Conservation (phyloP, 2,888 invertebrate genomes). For the Cactoblastis cactorum region DNA sequence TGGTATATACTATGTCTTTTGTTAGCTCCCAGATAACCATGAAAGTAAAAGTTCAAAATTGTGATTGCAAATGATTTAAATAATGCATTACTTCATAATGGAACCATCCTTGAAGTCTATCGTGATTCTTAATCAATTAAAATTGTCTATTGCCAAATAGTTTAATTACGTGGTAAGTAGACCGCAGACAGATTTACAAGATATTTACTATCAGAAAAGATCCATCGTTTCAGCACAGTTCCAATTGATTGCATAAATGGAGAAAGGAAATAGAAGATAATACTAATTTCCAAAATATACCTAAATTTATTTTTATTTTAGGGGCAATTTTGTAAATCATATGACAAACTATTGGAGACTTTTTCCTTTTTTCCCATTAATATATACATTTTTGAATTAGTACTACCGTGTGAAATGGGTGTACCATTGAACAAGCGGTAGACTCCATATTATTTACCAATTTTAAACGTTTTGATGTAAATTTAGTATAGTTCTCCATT, state of each 20-base stretch:
- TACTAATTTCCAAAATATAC: too few species aligned
- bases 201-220: neutral
- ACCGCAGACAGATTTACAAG: neutral
- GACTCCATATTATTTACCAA: too few species aligned
- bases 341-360: too few species aligned
- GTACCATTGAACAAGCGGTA: too few species aligned
- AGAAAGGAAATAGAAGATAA: neutral
- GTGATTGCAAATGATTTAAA: neutral
- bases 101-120: constrained; percentile 2
- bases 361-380: too few species aligned
- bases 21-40: neutral
- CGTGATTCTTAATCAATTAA: neutral
- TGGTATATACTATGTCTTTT: too few species aligned
- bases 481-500: too few species aligned
- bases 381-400: too few species aligned
- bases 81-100: neutral
- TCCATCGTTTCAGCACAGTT: neutral
- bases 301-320: too few species aligned
- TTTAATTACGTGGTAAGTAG: constrained; percentile 3
- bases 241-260: neutral
- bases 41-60: neutral
- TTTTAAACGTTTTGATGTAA: too few species aligned
- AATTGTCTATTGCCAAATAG: constrained; percentile 3
- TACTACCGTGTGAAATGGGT: too few species aligned
- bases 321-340: too few species aligned